These are phyloP conservation scores for Hirtodrosophila confusa DNA, from an alignment of 2,888 invertebrate genomes.

Conservation along the genomic window DNA sequence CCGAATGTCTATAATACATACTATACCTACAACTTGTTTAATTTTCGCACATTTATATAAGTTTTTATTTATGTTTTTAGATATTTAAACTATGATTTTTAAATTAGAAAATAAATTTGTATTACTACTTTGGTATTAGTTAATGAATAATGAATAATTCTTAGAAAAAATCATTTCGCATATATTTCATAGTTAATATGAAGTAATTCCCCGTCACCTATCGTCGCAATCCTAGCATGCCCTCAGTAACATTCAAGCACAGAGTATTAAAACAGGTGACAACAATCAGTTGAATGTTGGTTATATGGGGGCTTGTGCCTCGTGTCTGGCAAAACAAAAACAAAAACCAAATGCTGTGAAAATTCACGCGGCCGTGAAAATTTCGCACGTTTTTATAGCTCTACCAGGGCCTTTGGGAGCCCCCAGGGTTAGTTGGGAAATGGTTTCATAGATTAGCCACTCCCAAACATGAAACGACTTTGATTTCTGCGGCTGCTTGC, in stretches of 20 bases:
- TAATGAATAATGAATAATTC: no score
- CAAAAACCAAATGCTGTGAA: conserved; percentile 59
- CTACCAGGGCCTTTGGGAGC: background rate
- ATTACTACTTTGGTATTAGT: no score
- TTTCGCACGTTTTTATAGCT: conserved; percentile 83
- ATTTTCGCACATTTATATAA: background rate
- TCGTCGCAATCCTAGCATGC: background rate
- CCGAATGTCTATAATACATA: background rate
- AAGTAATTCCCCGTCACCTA: no score
- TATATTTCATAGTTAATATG: no score
- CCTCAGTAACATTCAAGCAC: background rate
- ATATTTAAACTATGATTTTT: no score
- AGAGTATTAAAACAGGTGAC: conserved; percentile 63
- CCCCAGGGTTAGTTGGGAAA: conserved; percentile 61
- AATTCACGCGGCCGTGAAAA: conserved; percentile 76
- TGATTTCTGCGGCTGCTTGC: conserved; percentile 60
- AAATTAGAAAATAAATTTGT: no score
- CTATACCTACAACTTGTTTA: no score
- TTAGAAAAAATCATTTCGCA: no score
- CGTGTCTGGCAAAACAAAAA: conserved; percentile 59
- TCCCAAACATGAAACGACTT: conserved; percentile 31
- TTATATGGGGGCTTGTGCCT: conserved; percentile 11
- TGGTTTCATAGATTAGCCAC: conserved; percentile 74
- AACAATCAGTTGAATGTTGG: conserved; percentile 53
- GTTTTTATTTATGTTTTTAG: no score